Evolutionary conservation across 2,113 vertebrate genomes (phyloP).

Genomic region (Sterrhoptilus dennistouni): DNA sequence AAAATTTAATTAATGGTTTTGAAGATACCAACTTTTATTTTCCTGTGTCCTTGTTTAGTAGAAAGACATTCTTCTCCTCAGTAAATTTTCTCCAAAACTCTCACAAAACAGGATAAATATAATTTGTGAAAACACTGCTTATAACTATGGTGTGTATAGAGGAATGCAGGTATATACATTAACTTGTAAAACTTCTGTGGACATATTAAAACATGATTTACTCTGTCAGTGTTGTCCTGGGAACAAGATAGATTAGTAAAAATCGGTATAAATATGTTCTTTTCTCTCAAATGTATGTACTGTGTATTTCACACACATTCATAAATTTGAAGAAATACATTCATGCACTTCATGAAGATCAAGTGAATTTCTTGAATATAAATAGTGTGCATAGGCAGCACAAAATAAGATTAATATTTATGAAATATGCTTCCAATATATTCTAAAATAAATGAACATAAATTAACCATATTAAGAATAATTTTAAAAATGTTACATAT

Average conservation of each 20-base stretch:
- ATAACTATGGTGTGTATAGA: not conserved
- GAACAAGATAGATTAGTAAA: not conserved
- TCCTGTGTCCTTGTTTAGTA: not conserved
- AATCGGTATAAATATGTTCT: not conserved
- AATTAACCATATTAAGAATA: conserved; percentile 7
- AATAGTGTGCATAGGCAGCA: not conserved
- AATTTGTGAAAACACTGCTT: not conserved
- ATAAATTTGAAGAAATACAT: not conserved
- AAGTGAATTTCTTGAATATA: not conserved
- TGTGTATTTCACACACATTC: not conserved
- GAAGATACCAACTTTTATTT: not conserved
- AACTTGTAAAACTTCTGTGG: not conserved
- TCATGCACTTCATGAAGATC: not conserved
- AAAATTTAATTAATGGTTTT: not conserved
- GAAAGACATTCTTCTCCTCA: not conserved
- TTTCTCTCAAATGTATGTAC: not conserved
- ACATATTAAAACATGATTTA: not conserved
- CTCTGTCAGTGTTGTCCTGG: not conserved
- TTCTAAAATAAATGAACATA: not conserved
- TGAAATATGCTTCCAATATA: not conserved
- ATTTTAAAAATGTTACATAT: not conserved
- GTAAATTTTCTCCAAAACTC: not conserved
- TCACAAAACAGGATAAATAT: not conserved
- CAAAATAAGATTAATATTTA: not conserved
- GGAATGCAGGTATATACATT: not conserved